phyloP scores from a whole-genome alignment of 2,888 invertebrate species.

The Camponotus fellah region DNA sequence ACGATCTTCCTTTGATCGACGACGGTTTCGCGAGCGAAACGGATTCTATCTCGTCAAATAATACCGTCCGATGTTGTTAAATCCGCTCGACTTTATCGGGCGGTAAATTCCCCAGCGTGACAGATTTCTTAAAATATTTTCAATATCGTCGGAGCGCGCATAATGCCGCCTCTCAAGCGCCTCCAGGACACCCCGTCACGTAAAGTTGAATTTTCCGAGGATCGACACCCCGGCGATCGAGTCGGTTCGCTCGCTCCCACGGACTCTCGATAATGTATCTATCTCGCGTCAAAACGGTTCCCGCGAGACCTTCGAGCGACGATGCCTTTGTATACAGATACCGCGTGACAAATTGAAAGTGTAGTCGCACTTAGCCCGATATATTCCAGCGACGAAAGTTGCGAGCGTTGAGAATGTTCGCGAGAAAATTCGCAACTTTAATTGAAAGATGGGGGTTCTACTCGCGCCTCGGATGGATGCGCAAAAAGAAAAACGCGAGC shows the following conservation, averaged over 20 bases:
- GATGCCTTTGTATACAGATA: conserved; percentile 26
- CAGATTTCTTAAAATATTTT: conserved; percentile 60
- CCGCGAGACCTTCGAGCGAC: not conserved
- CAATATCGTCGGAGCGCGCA: conserved; percentile 31
- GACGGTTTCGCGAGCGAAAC: conserved; percentile 29
- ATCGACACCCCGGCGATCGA: conserved; percentile 51
- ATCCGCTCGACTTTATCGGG: conserved; percentile 49
- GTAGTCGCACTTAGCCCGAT: conserved; percentile 23
- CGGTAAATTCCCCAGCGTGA: conserved; percentile 47
- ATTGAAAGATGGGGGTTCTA: conserved; percentile 69
- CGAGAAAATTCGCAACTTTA: conserved; percentile 68
- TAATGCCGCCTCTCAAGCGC: conserved; percentile 22
- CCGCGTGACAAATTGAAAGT: conserved; percentile 32
- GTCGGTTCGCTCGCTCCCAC: conserved; percentile 26
- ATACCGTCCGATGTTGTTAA: conserved; percentile 46
- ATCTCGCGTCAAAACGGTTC: conserved; percentile 34
- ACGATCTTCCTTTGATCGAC: not conserved
- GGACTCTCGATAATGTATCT: conserved; percentile 40
- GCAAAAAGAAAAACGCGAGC: not conserved
- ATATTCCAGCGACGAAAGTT: conserved; percentile 39
- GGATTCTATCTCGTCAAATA: conserved; percentile 27
- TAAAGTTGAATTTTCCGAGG: conserved; percentile 47
- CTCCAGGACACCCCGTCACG: conserved; percentile 20
- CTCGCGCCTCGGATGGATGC: conserved; percentile 56
- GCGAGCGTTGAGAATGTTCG: conserved; percentile 53